Conservation (phyloP, 2,797 vertebrate species). For the Craterocephalus amniculus region DNA sequence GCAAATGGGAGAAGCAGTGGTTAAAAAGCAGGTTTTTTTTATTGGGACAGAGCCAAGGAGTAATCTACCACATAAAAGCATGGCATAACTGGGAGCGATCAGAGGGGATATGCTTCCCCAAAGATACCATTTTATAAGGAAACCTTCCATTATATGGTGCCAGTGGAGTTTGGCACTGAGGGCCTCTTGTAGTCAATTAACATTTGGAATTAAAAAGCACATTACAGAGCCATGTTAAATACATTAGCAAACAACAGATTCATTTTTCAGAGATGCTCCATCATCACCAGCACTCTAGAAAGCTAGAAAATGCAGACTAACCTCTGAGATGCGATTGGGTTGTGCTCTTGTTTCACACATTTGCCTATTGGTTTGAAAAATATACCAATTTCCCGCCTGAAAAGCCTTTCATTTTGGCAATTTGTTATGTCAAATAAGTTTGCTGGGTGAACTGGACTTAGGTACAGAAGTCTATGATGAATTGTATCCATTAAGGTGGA, state of each 20-base stretch:
- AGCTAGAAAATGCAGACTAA: conserved; percentile 47
- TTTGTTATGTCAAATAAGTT: conserved; percentile 84
- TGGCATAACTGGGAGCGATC: conserved; percentile 72
- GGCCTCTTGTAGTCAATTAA: conserved; percentile 77
- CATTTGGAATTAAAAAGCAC: conserved; percentile 77
- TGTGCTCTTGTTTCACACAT: conserved; percentile 37
- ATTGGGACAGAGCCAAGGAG: conserved; percentile 80
- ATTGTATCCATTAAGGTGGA: conserved; percentile 84
- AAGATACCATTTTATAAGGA: conserved; percentile 55
- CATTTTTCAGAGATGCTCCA: conserved; percentile 48
- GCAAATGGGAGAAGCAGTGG: conserved; percentile 85
- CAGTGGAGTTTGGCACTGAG: conserved; percentile 72
- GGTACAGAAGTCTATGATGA: conserved; percentile 80
- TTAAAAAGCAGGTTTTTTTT: conserved; percentile 86
- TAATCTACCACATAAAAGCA: conserved; percentile 81
- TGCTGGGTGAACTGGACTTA: conserved; percentile 79
- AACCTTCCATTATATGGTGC: conserved; percentile 68
- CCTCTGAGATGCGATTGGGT: conserved; percentile 21
- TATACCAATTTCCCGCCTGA: conserved; percentile 75
- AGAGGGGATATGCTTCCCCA: conserved; percentile 71
- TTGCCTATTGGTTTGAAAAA: conserved; percentile 76
- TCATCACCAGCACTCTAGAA: conserved; percentile 14
- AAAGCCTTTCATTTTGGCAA: conserved; percentile 79
- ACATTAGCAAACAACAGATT: conserved; percentile 73
- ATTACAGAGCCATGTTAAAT: conserved; percentile 70